phyloP scores from a whole-genome alignment of 2,113 vertebrate species.

The Neopipo cinnamomea region DNA sequence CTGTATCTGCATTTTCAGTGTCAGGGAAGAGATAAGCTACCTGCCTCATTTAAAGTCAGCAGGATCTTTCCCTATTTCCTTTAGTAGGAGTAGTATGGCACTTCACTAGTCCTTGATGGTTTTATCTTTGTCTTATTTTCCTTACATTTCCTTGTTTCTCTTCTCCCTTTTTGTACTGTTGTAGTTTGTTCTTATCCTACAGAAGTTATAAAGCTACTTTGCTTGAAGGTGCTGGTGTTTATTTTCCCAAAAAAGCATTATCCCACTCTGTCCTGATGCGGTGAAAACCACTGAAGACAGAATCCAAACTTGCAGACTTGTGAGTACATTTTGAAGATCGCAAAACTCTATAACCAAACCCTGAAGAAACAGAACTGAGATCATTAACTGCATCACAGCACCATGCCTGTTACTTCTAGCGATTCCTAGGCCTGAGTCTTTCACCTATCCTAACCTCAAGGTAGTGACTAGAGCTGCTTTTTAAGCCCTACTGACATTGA shows the following conservation, averaged over 20 bases:
- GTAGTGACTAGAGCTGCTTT: not conserved
- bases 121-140: not conserved
- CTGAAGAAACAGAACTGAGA: not conserved
- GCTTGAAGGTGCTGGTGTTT: not conserved
- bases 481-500: not conserved
- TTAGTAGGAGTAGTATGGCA: not conserved
- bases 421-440: not conserved
- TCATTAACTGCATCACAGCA: not conserved
- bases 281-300: not conserved
- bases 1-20: not conserved
- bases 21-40: not conserved
- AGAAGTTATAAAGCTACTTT: not conserved
- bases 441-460: not conserved
- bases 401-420: not conserved
- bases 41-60: not conserved
- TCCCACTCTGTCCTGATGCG: not conserved
- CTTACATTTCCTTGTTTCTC: fast-evolving
- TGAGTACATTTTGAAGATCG: not conserved
- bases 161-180: not conserved
- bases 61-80: not conserved
- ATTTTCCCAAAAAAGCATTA: not conserved
- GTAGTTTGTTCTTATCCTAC: not conserved
- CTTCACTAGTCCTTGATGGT: not conserved
- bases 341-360: not conserved
- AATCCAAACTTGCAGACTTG: not conserved